Conservation (phyloP, 92 coral and sea anemone genomes). For the Zoanthus solanderi region DNA sequence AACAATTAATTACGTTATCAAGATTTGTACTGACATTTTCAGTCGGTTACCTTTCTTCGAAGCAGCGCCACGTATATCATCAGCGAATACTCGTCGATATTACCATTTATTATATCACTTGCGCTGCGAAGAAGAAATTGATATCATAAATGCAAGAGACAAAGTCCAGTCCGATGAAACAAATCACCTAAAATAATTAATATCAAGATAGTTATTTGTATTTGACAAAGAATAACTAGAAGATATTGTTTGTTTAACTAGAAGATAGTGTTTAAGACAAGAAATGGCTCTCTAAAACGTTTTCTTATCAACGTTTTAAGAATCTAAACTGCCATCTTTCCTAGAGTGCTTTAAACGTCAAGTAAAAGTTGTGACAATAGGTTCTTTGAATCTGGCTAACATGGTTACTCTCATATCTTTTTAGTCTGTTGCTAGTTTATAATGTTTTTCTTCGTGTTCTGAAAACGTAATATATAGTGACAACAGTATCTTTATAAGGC, state of each 20-base stretch:
- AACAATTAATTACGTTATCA: not conserved
- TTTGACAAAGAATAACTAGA: no score
- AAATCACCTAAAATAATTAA: not conserved
- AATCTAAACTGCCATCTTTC: no score
- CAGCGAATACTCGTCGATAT: conserved; percentile 78
- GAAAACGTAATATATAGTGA: no score
- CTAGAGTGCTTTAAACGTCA: no score
- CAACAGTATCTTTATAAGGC: no score
- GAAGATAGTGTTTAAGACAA: no score
- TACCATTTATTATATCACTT: conserved; percentile 64
- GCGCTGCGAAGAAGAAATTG: conserved; percentile 48
- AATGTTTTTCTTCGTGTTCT: no score
- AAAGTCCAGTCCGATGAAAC: not conserved
- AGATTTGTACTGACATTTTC: not conserved
- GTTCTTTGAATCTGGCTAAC: no score
- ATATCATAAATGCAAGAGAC: not conserved
- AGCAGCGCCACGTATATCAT: conserved; percentile 82
- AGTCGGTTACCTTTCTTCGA: conserved; percentile 74
- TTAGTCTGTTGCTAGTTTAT: not conserved
- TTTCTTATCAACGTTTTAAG: no score
- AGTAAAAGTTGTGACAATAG: no score
- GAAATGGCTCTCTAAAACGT: no score
- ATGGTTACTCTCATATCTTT: not conserved
- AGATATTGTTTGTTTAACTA: no score
- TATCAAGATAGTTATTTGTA: not conserved